phyloP scores from a whole-genome alignment of 2,888 invertebrate genomes.

The Rhagonycha fulva region DNA sequence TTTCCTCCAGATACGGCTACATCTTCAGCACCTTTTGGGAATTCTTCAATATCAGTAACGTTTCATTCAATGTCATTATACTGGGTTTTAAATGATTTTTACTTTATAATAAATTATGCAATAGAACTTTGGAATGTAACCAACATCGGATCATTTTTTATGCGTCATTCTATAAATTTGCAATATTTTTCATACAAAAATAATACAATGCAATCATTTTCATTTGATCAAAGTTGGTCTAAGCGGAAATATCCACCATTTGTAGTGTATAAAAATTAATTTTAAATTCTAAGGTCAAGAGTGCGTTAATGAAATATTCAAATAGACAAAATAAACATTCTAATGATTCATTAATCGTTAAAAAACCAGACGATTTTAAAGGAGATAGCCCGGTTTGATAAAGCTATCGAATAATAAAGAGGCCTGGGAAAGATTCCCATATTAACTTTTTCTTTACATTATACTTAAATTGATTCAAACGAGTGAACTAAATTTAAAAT shows the following conservation, averaged over 20 bases:
- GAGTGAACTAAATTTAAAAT: not conserved
- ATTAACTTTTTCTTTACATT: not conserved
- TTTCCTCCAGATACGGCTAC: too few relatives aligned
- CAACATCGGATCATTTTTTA: not conserved
- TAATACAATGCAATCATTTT: not conserved
- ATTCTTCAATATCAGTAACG: not conserved
- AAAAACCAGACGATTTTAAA: not conserved
- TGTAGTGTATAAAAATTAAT: not conserved
- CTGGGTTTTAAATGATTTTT: too few relatives aligned
- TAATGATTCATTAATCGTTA: not conserved
- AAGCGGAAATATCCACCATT: not conserved
- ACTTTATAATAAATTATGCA: too few relatives aligned
- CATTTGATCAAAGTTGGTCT: not conserved
- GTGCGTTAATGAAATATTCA: not conserved
- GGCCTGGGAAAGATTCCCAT: not conserved
- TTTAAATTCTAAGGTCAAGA: not conserved
- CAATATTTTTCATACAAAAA: not conserved
- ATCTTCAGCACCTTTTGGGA: not conserved
- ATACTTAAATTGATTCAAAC: not conserved
- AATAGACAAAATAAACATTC: not conserved
- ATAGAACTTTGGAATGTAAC: not conserved
- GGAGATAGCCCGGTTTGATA: not conserved
- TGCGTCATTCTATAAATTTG: not conserved
- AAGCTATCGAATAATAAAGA: not conserved
- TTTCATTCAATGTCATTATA: too few relatives aligned